Conservation (phyloP, 1,140 invertebrate genomes). For the Diploscapter pachys region DNA sequence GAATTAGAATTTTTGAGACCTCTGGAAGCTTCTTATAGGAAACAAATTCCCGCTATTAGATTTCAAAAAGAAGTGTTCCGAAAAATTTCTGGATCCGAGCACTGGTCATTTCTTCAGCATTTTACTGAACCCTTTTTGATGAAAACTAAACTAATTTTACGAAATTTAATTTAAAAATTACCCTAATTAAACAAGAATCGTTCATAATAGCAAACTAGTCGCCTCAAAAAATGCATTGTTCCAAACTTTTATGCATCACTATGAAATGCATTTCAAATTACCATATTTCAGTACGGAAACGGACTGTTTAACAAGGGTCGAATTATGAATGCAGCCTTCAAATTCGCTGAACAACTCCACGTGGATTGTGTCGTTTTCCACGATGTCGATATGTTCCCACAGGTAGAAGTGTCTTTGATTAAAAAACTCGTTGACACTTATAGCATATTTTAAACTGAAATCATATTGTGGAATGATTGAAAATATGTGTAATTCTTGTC, state of each 20-base stretch:
- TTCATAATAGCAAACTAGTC: too few species aligned
- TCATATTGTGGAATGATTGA: not conserved
- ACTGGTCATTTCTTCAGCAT: too few species aligned
- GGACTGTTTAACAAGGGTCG: conserved; percentile 85
- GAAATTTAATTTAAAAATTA: not conserved
- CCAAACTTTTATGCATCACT: too few species aligned
- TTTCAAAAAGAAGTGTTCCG: not conserved
- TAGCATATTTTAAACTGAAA: conserved; percentile 2
- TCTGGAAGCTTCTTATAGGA: too few species aligned
- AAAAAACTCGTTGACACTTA: not conserved
- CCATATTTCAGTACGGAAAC: conserved; percentile 59
- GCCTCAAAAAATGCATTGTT: too few species aligned
- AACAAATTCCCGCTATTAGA: too few species aligned
- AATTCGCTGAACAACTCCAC: conserved; percentile 45
- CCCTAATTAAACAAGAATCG: too few species aligned
- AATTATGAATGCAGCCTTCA: conserved; percentile 84
- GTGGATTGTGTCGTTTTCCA: conserved; percentile 81
- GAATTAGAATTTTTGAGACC: not conserved
- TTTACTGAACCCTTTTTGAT: not conserved
- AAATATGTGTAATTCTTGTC: not conserved
- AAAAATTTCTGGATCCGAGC: not conserved
- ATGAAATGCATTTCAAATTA: too few species aligned
- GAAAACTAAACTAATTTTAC: not conserved
- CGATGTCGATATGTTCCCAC: conserved; percentile 88
- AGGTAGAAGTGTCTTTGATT: not conserved